Percentiles rank a stretch among this genome's conserved stretches.
Evolutionary conservation across 2,888 invertebrate genomes (phyloP).

Genomic region (Drosophila sordidula): DNA sequence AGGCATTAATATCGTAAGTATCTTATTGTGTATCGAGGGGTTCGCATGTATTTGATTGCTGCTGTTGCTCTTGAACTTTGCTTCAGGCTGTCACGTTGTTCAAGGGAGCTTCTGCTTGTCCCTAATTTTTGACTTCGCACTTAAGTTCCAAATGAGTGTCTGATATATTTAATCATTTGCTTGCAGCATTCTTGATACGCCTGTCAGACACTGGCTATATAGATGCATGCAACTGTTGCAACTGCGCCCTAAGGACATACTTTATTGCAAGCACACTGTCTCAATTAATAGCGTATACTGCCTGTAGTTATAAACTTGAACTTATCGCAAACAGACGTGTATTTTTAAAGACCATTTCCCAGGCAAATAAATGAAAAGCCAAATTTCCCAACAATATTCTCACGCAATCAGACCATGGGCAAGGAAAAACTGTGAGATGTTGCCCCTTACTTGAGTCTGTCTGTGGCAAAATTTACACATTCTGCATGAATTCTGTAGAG

Average conservation of each 20-base stretch:
- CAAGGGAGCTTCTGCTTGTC: conserved; percentile 34
- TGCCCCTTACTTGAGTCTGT: conserved; percentile 28
- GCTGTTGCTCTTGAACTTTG: conserved; percentile 26
- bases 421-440: conserved; percentile 21
- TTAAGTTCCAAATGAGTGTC: conserved; percentile 31
- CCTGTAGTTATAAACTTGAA: not conserved
- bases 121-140: conserved; percentile 29
- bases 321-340: no score
- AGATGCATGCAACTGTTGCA: not conserved
- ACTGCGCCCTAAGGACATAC: not conserved
- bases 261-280: not conserved
- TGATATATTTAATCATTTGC: conserved; percentile 53
- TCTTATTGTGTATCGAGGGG: conserved; percentile 53
- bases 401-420: conserved; percentile 36
- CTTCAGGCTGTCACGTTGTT: conserved; percentile 72
- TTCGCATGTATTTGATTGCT: conserved; percentile 70
- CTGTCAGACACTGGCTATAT: conserved; percentile 10
- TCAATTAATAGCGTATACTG: not conserved
- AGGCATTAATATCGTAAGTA: conserved; percentile 62
- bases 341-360: conserved; percentile 15
- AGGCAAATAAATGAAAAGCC: conserved; percentile 2
- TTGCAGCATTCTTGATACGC: conserved; percentile 30
- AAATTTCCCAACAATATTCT: conserved; percentile 59
- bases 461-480: conserved; percentile 53
- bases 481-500: conserved; percentile 38